These are phyloP conservation scores for Cherax destructor DNA, from an alignment of 1,140 invertebrate genomes.

Conservation along the genomic window DNA sequence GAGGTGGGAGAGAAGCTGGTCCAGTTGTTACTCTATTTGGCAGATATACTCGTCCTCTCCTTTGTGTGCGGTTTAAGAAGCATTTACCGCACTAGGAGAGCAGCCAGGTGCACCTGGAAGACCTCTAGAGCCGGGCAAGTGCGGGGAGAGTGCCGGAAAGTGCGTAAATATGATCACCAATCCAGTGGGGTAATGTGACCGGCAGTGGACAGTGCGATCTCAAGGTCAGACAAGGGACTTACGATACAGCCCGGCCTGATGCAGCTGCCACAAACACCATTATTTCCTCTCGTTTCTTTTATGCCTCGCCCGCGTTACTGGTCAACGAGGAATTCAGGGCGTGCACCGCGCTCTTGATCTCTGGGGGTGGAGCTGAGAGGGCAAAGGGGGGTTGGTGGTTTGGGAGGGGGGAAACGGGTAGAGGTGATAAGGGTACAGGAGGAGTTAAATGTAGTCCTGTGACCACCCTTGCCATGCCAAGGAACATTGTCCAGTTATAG, in stretches of 20 bases:
- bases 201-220: slow-evolving; percentile 45
- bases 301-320: background rate
- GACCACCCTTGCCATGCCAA: background rate
- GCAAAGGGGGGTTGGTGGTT: too few relatives aligned
- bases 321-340: background rate
- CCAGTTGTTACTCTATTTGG: slow-evolving; percentile 69
- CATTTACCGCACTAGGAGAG: background rate
- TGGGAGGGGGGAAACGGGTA: background rate
- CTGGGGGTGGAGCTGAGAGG: background rate
- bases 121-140: background rate
- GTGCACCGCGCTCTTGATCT: background rate
- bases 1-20: slow-evolving; percentile 62
- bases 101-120: background rate
- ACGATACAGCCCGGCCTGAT: background rate
- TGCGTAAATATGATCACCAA: slow-evolving; percentile 3
- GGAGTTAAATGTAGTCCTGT: background rate
- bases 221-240: slow-evolving; percentile 37
- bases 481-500: slow-evolving; percentile 11
- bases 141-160: background rate
- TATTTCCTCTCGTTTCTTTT: slow-evolving; percentile 22
- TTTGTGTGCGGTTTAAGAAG: background rate
- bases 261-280: slow-evolving; percentile 38
- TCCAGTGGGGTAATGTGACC: slow-evolving; percentile 38
- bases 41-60: slow-evolving; percentile 35
- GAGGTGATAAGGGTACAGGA: too few relatives aligned